Base-by-base conservation (phyloP, 1,140 invertebrate species). In the Formica selysi region DNA sequence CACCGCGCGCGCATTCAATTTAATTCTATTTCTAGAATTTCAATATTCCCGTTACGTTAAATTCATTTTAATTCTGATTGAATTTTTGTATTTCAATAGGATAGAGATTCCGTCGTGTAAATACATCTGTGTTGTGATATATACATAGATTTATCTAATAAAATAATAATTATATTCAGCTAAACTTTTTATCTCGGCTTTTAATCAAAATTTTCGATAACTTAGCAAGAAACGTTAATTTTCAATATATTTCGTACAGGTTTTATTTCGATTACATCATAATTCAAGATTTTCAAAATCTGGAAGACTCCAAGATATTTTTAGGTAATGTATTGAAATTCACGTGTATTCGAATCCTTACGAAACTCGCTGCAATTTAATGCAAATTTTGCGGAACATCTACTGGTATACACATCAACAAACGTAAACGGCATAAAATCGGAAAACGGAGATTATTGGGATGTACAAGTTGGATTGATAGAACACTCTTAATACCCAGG, bases 261-360 rank as follows among this genome's bases (percentile, higher is more conserved):
- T 61, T 61, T 36, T 13, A 36, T 64, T 22, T 48, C 38, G 16
- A 36, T 8, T 6, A 41, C 44, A 74, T 62, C n/a, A 44, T 48
- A 38, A 38, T 68, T 57, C 41, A 5, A 79, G 22, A 61, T 61
- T 61, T 76, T 51, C 48, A 61, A 32, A 32, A 76, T 61, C 38
- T 78, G 7, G 19, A 19, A 10, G 8, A 78, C 38, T 36, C 5
- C 2, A 10, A 78, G 57, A 48, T 64, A 78, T 80, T 5, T 51
- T 70, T 80, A 79, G 62, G 11, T 38, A 73, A 62, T 83, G 73
- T 83, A 83, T 61, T 70, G 68, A 70, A 22, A 70, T 32, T 57
- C 29, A 32, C 44, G 16, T 13, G n/a, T 48, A 68, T 29, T 79
- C 32, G 38, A 80, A 70, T 70, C 70, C 76, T 26, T 29, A 16